Evolutionary conservation across 1,140 invertebrate genomes (phyloP).

Genomic region (Calephelis virginiensis): DNA sequence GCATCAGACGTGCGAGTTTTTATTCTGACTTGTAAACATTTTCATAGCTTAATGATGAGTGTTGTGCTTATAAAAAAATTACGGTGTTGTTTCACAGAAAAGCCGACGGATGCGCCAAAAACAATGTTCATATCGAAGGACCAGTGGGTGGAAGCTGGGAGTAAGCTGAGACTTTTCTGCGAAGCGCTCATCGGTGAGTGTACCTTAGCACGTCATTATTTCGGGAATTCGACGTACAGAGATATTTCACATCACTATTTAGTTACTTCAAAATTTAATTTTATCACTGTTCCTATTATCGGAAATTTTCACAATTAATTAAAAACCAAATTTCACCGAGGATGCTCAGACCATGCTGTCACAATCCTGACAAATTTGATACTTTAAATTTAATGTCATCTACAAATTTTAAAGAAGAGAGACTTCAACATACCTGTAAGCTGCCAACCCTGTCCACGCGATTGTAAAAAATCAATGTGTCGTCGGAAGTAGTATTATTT

Average conservation of each 20-base stretch:
- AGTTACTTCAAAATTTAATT: not conserved
- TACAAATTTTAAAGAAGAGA: too few species aligned
- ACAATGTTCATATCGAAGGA: conserved; percentile 79
- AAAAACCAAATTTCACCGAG: too few species aligned
- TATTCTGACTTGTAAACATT: not conserved
- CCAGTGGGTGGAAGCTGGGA: conserved; percentile 78
- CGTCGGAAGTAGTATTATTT: too few species aligned
- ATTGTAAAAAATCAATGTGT: too few species aligned
- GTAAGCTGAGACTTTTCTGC: conserved; percentile 83
- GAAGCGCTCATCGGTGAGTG: conserved; percentile 86
- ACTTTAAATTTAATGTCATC: too few species aligned
- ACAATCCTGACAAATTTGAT: too few species aligned
- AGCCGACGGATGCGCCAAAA: conserved; percentile 78
- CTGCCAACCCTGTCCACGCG: too few species aligned
- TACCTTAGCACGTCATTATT: not conserved
- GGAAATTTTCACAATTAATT: too few species aligned
- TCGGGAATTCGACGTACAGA: not conserved
- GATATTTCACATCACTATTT: not conserved
- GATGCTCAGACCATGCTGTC: too few species aligned
- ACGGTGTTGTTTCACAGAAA: conserved; percentile 69
- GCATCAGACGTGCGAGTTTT: too few species aligned
- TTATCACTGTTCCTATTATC: not conserved
- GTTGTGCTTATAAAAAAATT: not conserved
- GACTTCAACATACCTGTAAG: too few species aligned
- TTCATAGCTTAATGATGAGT: not conserved